These are phyloP conservation scores for Acanthornis magna DNA, from an alignment of 2,797 vertebrate genomes.

Conservation along the genomic window DNA sequence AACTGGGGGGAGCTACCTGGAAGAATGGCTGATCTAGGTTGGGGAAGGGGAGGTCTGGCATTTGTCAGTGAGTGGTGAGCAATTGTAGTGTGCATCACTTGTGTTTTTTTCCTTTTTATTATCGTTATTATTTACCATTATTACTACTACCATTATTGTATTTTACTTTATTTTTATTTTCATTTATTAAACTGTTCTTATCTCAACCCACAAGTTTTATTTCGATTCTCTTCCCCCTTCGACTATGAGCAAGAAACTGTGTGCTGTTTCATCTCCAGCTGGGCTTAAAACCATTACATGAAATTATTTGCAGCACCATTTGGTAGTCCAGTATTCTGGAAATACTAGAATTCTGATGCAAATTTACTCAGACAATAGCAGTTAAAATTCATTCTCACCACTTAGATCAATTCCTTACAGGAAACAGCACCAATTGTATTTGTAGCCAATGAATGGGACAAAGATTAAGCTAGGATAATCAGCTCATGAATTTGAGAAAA, in stretches of 20 bases:
- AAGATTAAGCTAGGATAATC: background rate
- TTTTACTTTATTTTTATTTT: background rate
- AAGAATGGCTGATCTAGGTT: background rate
- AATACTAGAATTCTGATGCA: background rate
- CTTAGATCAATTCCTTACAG: background rate
- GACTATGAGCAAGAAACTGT: background rate
- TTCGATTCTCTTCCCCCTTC: background rate
- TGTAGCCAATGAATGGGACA: background rate
- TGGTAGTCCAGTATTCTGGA: background rate
- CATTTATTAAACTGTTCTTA: background rate
- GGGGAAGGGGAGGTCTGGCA: background rate
- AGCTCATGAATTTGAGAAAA: background rate
- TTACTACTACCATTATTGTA: background rate
- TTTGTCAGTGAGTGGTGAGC: fast-evolving
- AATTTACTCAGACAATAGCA: background rate
- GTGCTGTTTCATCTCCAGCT: background rate
- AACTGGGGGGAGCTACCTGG: background rate
- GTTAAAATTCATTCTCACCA: background rate
- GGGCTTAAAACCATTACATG: background rate
- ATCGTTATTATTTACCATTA: background rate
- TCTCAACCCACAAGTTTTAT: background rate
- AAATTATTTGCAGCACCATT: background rate
- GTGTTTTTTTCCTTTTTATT: background rate
- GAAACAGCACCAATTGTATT: background rate
- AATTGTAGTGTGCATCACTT: too few species aligned